Conservation (phyloP, 2,888 invertebrate genomes). For the Anoncus sp. region DNA sequence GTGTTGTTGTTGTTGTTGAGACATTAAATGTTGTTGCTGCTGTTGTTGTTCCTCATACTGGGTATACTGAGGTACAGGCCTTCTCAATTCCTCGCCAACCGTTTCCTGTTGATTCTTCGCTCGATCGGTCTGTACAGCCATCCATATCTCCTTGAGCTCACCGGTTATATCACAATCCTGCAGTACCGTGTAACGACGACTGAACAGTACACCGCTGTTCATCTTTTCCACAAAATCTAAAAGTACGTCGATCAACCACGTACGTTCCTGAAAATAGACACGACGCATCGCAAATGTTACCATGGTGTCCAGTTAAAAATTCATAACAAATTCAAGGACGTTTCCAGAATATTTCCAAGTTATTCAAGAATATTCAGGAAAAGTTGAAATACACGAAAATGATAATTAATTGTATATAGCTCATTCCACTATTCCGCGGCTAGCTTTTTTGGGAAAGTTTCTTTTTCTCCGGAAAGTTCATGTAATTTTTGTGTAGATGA, state of each 20-base stretch:
- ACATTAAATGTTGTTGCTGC: conserved; percentile 69
- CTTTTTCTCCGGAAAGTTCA: too few species aligned
- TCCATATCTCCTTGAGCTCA: conserved; percentile 90
- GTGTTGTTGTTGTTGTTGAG: conserved; percentile 49
- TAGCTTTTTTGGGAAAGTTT: too few species aligned
- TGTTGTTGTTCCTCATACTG: conserved; percentile 64
- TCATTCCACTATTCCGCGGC: too few species aligned
- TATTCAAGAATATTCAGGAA: too few species aligned
- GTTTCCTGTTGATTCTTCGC: conserved; percentile 84
- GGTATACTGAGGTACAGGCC: conserved; percentile 74
- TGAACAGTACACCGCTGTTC: conserved; percentile 87
- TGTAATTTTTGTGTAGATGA: too few species aligned
- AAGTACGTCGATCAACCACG: conserved; percentile 88
- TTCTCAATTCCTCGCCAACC: conserved; percentile 74
- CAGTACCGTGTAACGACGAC: conserved; percentile 85
- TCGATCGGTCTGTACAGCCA: conserved; percentile 87
- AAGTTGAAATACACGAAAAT: too few species aligned
- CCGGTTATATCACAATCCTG: conserved; percentile 89
- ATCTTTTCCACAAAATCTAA: conserved; percentile 90
- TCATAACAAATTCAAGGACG: too few species aligned
- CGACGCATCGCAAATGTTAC: not conserved
- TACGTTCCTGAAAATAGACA: conserved; percentile 85
- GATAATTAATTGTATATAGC: too few species aligned
- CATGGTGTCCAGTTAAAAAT: too few species aligned
- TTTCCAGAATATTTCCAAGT: too few species aligned